Conservation (phyloP, 2,797 vertebrate genomes). For the Buphagus erythrorhynchus region DNA sequence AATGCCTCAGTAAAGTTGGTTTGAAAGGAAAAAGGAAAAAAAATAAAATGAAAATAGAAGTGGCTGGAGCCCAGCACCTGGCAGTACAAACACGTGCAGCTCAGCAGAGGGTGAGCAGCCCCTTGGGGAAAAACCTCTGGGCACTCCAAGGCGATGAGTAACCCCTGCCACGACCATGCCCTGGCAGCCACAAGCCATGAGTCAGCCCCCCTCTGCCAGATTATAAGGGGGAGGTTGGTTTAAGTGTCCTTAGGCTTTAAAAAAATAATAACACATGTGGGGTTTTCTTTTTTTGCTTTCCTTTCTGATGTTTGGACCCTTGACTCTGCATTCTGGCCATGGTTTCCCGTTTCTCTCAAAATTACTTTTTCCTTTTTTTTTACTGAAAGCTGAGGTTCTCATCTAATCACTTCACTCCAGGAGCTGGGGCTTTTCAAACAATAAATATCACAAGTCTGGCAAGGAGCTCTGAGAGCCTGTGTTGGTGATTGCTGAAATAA, state of each 20-base stretch:
- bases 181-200: constrained; percentile 25
- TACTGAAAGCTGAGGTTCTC: not conserved
- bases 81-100: not conserved
- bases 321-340: not conserved
- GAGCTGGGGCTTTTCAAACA: constrained; percentile 42
- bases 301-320: not conserved
- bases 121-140: not conserved
- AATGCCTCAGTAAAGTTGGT: not conserved
- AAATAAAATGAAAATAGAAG: not conserved
- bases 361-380: not conserved
- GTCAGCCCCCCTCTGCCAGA: not conserved
- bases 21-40: not conserved
- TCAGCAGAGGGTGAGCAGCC: constrained; percentile 8
- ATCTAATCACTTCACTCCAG: constrained; percentile 7
- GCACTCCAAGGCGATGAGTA: not conserved
- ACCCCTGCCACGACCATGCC: not conserved
- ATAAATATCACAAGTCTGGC: constrained; percentile 46
- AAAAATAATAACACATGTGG: not conserved
- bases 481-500: constrained; percentile 41
- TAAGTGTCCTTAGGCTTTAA: not conserved
- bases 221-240: not conserved
- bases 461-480: not conserved
- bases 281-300: not conserved
- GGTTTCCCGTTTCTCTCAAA: not conserved
- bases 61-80: not conserved